phyloP scores from a whole-genome alignment of 1,140 invertebrate species.

The Cepaea nemoralis region DNA sequence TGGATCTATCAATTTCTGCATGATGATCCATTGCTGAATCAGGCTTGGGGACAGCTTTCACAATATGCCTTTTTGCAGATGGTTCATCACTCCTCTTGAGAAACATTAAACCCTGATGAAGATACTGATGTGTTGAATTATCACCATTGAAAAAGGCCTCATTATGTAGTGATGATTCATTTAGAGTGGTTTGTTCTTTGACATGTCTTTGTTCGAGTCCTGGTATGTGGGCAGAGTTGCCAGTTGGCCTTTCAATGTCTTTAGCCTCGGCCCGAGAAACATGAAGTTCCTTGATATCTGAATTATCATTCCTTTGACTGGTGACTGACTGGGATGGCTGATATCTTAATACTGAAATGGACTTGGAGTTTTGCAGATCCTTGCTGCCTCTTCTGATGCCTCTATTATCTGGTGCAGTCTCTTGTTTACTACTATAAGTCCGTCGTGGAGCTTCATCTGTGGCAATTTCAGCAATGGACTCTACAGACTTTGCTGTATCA shows the following conservation, averaged over 20 bases:
- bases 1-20: not conserved
- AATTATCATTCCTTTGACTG: not conserved
- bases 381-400: not conserved
- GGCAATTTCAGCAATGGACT: not conserved
- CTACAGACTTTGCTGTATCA: not conserved
- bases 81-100: not conserved
- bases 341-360: too few relatives aligned
- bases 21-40: not conserved
- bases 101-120: too few relatives aligned
- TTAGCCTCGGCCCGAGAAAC: too few relatives aligned
- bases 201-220: not conserved
- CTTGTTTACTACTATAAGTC: not conserved
- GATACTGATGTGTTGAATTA: too few relatives aligned
- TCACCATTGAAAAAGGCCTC: not conserved
- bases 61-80: not conserved
- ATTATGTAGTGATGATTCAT: not conserved
- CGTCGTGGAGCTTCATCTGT: not conserved
- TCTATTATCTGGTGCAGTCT: not conserved
- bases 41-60: not conserved
- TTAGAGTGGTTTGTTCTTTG: not conserved
- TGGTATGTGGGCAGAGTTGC: not conserved
- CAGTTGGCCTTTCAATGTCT: not conserved
- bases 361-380: too few relatives aligned
- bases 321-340: not conserved
- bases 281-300: not conserved